phyloP scores from a whole-genome alignment of 2,113 vertebrate species.

The Aptenodytes patagonicus region DNA sequence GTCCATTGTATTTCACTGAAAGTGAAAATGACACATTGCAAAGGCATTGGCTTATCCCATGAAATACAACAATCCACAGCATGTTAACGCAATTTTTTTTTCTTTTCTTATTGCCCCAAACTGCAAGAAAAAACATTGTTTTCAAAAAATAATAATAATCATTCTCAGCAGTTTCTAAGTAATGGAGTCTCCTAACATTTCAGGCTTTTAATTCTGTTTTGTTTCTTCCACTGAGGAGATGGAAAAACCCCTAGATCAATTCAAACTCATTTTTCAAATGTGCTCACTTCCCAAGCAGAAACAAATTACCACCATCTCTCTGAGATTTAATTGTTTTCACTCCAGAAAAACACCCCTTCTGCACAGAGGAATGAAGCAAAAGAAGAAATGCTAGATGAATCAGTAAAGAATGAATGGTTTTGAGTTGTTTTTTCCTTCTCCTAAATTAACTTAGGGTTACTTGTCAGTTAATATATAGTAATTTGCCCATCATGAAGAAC shows the following conservation, averaged over 20 bases:
- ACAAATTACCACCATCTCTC: constrained; percentile 32
- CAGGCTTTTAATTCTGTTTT: constrained; percentile 32
- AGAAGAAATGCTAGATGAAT: not conserved
- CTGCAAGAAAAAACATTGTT: not conserved
- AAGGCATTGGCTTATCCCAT: constrained; percentile 1
- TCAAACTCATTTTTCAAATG: constrained; percentile 41
- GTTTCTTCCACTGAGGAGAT: constrained; percentile 16
- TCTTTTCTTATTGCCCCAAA: not conserved
- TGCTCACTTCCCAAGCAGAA: constrained; percentile 25
- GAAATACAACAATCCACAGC: constrained; percentile 4
- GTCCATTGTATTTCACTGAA: constrained; percentile 43
- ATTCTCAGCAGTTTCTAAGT: constrained; percentile 31
- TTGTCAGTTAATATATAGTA: not conserved
- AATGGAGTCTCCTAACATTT: not conserved
- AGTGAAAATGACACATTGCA: constrained; percentile 38
- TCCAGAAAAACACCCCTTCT: not conserved
- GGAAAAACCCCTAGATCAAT: constrained; percentile 38
- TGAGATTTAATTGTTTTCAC: constrained; percentile 18
- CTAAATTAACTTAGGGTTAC: not conserved
- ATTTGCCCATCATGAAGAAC: not conserved
- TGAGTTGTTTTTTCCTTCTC: not conserved
- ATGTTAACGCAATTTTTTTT: not conserved
- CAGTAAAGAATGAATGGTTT: not conserved
- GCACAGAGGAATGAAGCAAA: not conserved
- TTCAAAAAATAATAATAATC: not conserved